Conservation (phyloP, 2,113 vertebrate genomes). For the Polyodon spathula region DNA sequence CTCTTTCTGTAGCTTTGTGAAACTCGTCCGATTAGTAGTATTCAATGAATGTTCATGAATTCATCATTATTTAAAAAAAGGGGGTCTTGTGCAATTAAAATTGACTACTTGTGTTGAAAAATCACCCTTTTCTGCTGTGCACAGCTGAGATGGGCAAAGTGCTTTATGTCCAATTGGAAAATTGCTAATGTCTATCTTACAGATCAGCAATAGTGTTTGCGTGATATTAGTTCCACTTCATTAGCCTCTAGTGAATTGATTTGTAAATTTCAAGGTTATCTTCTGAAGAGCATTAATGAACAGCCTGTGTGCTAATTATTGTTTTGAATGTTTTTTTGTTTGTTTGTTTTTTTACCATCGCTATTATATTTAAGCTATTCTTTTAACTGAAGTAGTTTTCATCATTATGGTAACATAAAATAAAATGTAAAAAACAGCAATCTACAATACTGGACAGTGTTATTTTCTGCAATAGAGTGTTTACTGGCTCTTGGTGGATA, state of each 20-base stretch:
- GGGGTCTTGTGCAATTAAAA: slow-evolving; percentile 54
- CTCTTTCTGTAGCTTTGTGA: slow-evolving; percentile 34
- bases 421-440: no score
- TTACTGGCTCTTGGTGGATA: no score
- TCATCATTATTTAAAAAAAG: slow-evolving; percentile 60
- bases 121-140: slow-evolving; percentile 36
- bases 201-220: slow-evolving; percentile 33
- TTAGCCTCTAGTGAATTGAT: slow-evolving; percentile 50
- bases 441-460: no score
- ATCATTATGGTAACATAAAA: no score
- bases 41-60: slow-evolving; percentile 64
- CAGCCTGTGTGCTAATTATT: no score
- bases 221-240: slow-evolving; percentile 58
- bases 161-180: no score
- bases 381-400: no score
- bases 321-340: no score
- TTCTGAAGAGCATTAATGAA: background rate
- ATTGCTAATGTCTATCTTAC: slow-evolving; percentile 28
- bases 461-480: no score
- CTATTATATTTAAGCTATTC: no score
- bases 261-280: slow-evolving; percentile 42
- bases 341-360: no score
- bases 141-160: slow-evolving; percentile 31
- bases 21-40: no score
- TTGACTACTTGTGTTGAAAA: slow-evolving; percentile 41